Evolutionary conservation across 2,797 vertebrate species (phyloP).

Genomic region (Melanotaenia parkinsoni): DNA sequence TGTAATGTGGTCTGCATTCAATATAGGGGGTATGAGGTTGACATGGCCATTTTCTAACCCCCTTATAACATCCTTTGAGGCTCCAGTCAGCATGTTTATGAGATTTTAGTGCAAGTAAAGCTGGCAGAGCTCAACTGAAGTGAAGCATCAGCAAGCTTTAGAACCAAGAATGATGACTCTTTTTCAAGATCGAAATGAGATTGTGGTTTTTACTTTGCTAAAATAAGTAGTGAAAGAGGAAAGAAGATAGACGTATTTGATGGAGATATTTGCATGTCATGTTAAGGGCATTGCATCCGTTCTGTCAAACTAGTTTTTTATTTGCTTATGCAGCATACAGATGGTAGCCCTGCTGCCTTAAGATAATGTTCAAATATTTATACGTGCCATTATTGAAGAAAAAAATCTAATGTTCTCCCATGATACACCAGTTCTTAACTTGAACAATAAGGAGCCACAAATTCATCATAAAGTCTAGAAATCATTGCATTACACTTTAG

Average conservation of each 20-base stretch:
- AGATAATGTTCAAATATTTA: slow-evolving; percentile 14
- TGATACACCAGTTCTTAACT: slow-evolving; percentile 1
- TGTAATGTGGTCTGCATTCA: slow-evolving; percentile 38
- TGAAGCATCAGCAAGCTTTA: slow-evolving; percentile 36
- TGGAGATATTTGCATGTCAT: slow-evolving; percentile 17
- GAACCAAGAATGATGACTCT: slow-evolving; percentile 11
- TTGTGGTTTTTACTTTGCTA: slow-evolving; percentile 21
- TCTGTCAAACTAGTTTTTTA: slow-evolving; percentile 6
- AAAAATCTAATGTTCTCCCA: not conserved
- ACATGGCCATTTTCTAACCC: slow-evolving; percentile 39
- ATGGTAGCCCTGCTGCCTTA: not conserved
- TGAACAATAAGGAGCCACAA: slow-evolving; percentile 5
- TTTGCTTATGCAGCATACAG: slow-evolving; percentile 4
- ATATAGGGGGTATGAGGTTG: slow-evolving; percentile 25
- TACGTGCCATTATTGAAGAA: not conserved
- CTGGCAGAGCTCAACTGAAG: slow-evolving; percentile 31
- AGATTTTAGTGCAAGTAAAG: slow-evolving; percentile 31
- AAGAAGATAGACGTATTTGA: slow-evolving; percentile 20
- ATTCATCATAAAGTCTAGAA: not conserved
- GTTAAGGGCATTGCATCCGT: slow-evolving; percentile 14
- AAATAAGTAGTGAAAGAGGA: slow-evolving; percentile 38
- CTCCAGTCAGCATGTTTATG: slow-evolving; percentile 51
- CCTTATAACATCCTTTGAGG: slow-evolving; percentile 49
- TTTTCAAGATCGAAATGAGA: slow-evolving; percentile 37
- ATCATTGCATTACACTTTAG: not conserved